Evolutionary conservation across 2,113 vertebrate genomes (phyloP), one percentile per base, ranked within the genome.

Genomic region (Murina feae): DNA sequence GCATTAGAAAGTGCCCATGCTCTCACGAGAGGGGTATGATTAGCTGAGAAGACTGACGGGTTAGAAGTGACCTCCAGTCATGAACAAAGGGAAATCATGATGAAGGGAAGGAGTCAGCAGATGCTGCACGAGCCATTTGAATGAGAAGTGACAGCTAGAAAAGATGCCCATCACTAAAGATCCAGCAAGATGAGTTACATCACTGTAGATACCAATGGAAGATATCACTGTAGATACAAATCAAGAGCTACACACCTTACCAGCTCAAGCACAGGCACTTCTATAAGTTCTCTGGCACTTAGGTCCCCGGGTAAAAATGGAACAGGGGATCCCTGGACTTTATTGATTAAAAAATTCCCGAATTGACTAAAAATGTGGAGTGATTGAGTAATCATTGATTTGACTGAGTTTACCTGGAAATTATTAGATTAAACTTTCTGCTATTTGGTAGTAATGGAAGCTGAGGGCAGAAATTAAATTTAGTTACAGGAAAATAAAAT

Each of bases 381-480:
- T 39, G 47, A 86, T 5, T 85, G 86, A 78, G n/a, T 79, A 55
- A 55, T 95, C 30, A 30, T 16, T 95, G 55, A 78, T 53, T 47
- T 85, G 47, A 90, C 18, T 78, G 85, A 91, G 23, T 80, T 95
- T 91, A 87, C 44, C 66, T 80, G 75, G n/a, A 84, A 96, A 85
- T 84, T 74, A 95, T 93, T 87, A 78, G 78, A 42, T 82, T 63
- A 82, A 88, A 75, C 32, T 86, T 96, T 85, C 53, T 86, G 37
- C 47, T 63, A 23, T 55, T 32, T 66, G 69, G 39, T 39, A 90
- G n/a, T 37, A 76, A 90, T 35, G 66, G 68, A 92, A 95, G 28
- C 82, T 72, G 55, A 86, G 69, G 63, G 66, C 7, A 92, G 66
- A 92, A 87, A 95, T 90, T 83, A 82, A 96, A 71, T 92, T 90